Base-by-base conservation (phyloP, 2,113 vertebrate genomes). In the Bos javanicus region DNA sequence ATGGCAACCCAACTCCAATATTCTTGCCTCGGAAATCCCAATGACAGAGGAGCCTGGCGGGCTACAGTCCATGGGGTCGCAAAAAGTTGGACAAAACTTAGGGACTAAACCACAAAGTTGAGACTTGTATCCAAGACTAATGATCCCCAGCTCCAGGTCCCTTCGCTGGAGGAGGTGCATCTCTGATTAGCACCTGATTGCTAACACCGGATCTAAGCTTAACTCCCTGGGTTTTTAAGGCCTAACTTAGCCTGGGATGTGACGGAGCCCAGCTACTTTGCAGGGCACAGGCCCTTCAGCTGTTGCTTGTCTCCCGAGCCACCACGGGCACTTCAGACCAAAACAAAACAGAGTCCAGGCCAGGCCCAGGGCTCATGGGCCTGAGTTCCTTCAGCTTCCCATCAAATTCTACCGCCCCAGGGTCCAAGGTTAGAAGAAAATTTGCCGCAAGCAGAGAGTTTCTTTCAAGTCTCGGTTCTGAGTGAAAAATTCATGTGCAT, bases 401-500 rank as follows among this genome's bases (percentile, higher is more conserved):
- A 28, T 46, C 76, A 43, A 46, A 39, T 26, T 54, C 46, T 46
- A 33, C 26, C 46, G 0, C 33, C n/a, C 56, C 60, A 56, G 39
- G 54, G 16, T 6, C 48, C 15, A 1, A 60, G 88, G 2, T 28
- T 76, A 39, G 46, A 96, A 90, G 43, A 36, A 62, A 84, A 50
- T 17, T n/a, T 59, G 59, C 88, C 43, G 1, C 2, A 39, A 89
- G 90, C 80, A 57, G 39, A 87, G 50, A 62, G 71, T 90, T 94
- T 76, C 64, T 90, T 71, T 86, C 67, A 91, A 91, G 82, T 60
- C 43, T 56, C 15, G 26, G 48, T 85, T 76, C 43, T 33, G 39
- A 87, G 85, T 87, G n/a, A 94, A 95, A 96, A 90, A 96, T 71
- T 48, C 46, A 85, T 82, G 78, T 48, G 60, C 28, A 12, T 46